Evolutionary conservation across 2,113 vertebrate species (phyloP).

Genomic region (Motacilla tschutschensis): DNA sequence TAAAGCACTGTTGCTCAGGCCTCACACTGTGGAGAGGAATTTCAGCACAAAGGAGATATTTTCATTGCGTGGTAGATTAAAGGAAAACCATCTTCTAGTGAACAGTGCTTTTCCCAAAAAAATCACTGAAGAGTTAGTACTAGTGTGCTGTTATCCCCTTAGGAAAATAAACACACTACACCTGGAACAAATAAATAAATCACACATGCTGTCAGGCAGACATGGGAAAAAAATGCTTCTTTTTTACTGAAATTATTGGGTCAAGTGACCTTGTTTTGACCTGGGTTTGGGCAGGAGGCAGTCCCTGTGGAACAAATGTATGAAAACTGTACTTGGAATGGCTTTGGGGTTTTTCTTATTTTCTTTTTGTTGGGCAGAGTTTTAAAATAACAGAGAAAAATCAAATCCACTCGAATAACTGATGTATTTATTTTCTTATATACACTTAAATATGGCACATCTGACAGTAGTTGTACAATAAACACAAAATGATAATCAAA

Average conservation of each 20-base stretch:
- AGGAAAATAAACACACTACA: background rate
- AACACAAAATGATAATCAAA: constrained; percentile 57
- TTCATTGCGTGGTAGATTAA: background rate
- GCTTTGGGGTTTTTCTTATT: background rate
- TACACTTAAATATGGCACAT: constrained; percentile 78
- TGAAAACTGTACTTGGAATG: background rate
- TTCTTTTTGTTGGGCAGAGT: constrained; percentile 1
- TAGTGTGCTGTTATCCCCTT: background rate
- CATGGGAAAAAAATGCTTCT: background rate
- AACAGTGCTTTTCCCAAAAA: background rate
- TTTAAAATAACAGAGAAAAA: constrained; percentile 5
- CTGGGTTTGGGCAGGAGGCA: background rate
- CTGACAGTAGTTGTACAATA: constrained; percentile 66
- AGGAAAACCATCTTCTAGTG: background rate
- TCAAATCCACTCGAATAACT: constrained; percentile 40
- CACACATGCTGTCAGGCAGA: background rate
- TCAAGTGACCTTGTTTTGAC: background rate
- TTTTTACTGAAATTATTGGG: background rate
- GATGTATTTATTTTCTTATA: constrained; percentile 76
- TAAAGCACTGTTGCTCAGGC: background rate
- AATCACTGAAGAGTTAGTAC: background rate
- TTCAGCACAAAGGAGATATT: background rate
- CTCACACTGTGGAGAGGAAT: background rate
- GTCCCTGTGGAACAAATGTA: background rate
- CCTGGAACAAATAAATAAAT: constrained; percentile 31